phyloP scores from a whole-genome alignment of 2,113 vertebrate genomes.

The Penelope pileata region DNA sequence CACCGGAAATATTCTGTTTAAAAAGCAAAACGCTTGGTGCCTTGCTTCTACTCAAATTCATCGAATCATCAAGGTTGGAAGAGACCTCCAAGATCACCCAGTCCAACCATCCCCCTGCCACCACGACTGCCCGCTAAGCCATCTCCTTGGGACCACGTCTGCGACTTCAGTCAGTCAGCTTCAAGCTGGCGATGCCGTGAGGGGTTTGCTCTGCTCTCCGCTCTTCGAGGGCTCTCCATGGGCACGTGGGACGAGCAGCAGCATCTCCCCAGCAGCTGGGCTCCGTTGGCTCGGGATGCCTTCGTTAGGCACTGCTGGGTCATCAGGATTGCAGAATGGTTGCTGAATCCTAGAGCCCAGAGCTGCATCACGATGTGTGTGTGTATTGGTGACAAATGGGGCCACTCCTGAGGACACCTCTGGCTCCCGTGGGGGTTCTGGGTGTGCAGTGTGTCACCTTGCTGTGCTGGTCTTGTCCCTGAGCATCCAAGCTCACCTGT shows the following conservation, averaged over 20 bases:
- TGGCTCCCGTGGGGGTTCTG: neutral
- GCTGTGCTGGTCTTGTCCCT: neutral
- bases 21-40: neutral
- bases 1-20: neutral
- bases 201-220: neutral
- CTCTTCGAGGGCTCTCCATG: no score
- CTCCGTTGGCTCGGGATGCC: neutral
- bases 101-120: neutral
- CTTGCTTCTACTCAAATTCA: neutral
- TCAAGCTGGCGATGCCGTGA: neutral
- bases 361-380: accelerated
- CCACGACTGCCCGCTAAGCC: no score
- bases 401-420: neutral
- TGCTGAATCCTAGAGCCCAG: neutral
- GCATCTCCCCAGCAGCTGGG: neutral
- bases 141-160: no score
- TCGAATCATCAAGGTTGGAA: neutral
- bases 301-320: neutral
- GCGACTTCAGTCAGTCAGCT: neutral
- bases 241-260: neutral
- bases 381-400: accelerated
- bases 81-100: neutral
- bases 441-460: no score
- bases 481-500: neutral
- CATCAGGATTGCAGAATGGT: no score